Conservation (phyloP, 2,888 invertebrate genomes). For the Adela reaumurella region DNA sequence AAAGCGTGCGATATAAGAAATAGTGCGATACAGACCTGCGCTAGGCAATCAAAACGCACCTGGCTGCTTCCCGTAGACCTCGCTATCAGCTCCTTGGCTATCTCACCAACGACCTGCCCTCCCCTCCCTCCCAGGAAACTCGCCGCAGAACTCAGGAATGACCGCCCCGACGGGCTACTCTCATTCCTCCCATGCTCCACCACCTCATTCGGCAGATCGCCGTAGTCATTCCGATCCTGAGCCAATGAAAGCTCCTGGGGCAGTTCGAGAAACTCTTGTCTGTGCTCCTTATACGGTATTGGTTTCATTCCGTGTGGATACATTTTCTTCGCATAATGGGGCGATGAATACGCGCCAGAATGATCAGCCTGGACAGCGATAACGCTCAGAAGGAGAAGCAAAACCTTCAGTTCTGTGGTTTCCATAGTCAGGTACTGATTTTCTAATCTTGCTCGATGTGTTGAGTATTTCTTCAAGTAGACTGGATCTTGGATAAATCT, state of each 20-base stretch:
- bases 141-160: slow-evolving; percentile 37
- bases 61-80: slow-evolving; percentile 69
- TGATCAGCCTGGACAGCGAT: slow-evolving; percentile 30
- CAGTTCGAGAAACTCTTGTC: no score
- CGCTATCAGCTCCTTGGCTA: slow-evolving; percentile 66
- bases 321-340: slow-evolving; percentile 51
- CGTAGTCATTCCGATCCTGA: slow-evolving; percentile 14
- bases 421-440: no score
- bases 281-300: no score
- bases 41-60: slow-evolving; percentile 56
- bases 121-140: slow-evolving; percentile 41
- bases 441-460: no score
- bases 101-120: slow-evolving; percentile 52
- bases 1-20: slow-evolving; percentile 26
- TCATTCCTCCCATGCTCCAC: slow-evolving; percentile 27
- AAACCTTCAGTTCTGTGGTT: no score
- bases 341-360: slow-evolving; percentile 49
- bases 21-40: slow-evolving; percentile 50
- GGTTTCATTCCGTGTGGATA: slow-evolving; percentile 35
- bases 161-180: slow-evolving; percentile 27
- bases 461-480: no score
- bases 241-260: slow-evolving; percentile 25
- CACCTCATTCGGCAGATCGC: slow-evolving; percentile 22
- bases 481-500: no score
- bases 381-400: no score